Evolutionary conservation across 30 jellyfish, hydroid and myxozoan species (phyloP), one percentile per base, ranked within the genome.

Genomic region (Pelagia noctiluca): DNA sequence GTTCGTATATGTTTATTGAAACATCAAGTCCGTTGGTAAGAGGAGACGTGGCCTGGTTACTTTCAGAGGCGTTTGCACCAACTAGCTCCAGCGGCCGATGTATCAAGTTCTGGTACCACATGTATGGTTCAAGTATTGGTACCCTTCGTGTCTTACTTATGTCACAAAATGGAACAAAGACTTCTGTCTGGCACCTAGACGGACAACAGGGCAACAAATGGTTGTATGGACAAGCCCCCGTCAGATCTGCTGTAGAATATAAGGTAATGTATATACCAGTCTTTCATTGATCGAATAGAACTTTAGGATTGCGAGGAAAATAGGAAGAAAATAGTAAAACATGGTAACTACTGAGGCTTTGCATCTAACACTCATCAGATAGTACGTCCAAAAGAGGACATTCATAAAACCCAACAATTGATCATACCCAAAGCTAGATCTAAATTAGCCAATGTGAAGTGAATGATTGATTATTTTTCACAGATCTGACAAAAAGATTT

Each of bases 161-260:
- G 71, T 89, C 94, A 1, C 99, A 94, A 53, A 94, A 94, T 68
- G 97, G 97, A 19, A 84, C 98, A 18, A 77, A 61, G 81, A 57
- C 34, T 1, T 88, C 89, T n/a, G 87, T 94, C 5, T 94, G 99
- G 99, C 65, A 89, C 28, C 81, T 94, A 26, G 35, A 90, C 1
- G 97, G 97, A 5, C 92, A 78, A 57, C 99, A 94, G 65, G 99
- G 97, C 13, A 37, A 52, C 0, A 71, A 29, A 50, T 94, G 99
- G 99, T 28, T 54, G n/a, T 89, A 83, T 88, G 97, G 96, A 1
- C 99, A 94, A 63, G 99, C 99, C 5, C 99, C 99, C 19, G 30
- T 94, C 25, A 62, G 91, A 37, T 94, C 99, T 0, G 42, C 79
- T 4, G 88, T 75, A 7, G 97, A 88, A 66, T 94, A 94, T 80